Base-by-base conservation (phyloP, 1,140 invertebrate species). In the Papilio glaucus region DNA sequence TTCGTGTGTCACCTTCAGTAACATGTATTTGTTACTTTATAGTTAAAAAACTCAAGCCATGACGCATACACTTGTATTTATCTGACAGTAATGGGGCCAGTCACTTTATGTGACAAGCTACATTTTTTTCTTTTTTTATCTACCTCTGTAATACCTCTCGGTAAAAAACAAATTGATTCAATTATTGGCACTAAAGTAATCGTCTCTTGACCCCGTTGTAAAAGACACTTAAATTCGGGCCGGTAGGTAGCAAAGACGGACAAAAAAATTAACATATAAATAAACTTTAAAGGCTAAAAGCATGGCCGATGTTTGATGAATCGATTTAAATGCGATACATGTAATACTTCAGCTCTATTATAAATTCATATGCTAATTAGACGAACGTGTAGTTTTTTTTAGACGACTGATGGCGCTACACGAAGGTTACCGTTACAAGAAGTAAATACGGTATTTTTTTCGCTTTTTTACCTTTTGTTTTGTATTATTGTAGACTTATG, bases 131-230 rank as follows among this genome's bases (percentile, higher is more conserved):
- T 0, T 24, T 24, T 18, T 24, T 57, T 24, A 24, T 57, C 21
- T 24, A 57, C 49, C 1, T 12, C 49, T 3, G 18, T 53, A 53
- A 53, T 24, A 12, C 10, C 49, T 24, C 12, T 57, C 12, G 13
- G 21, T 18, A 57, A 57, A 53, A 57, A 57, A 57, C 21, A 24
- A 57, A 53, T 53, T 53, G 49, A 53, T 57, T 57, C 49, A 57
- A 26, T 57, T 53, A 53, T 53, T 24, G 21, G 10, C 21, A 57
- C 21, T 24, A 57, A 12, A 57, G 49, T 26, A 57, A 57, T 57
- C 49, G 49, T 57, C 3, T 57, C 21, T 57, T 57, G 49, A 57
- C 21, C 49, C 49, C 24, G 21, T 57, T 57, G 24, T 15, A 45
- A 18, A 45, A 24, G 4, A 24, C 18, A 57, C 1, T 53, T 53